Conservation (phyloP, 35 echinoderm and acorn worm genomes). For the Anneissia japonica region DNA sequence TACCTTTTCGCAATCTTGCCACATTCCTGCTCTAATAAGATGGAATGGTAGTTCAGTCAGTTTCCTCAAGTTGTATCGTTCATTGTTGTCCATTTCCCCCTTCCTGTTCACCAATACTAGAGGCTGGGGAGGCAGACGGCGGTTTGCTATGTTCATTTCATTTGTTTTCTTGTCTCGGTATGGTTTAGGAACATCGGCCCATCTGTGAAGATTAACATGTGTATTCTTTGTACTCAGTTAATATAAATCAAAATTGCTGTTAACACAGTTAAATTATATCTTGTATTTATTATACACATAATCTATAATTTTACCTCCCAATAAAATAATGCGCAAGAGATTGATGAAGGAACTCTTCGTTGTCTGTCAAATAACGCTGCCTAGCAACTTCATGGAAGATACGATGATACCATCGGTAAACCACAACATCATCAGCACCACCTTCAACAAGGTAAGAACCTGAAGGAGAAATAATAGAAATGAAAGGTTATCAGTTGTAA, state of each 20-base stretch:
- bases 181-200: conserved; percentile 81
- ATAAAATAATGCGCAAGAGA: conserved; percentile 78
- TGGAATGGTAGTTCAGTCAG: conserved; percentile 72
- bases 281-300: too few species aligned
- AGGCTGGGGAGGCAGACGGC: conserved; percentile 71
- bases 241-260: too few species aligned
- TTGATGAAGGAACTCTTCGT: conserved; percentile 49
- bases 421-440: conserved; percentile 64
- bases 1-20: conserved; percentile 59
- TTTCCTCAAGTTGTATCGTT: conserved; percentile 64
- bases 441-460: conserved; percentile 84
- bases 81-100: not conserved
- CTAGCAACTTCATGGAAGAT: conserved; percentile 77
- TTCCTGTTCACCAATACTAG: not conserved
- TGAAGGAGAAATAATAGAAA: conserved; percentile 23
- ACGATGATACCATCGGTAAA: conserved; percentile 90
- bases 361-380: conserved; percentile 46
- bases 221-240: too few species aligned
- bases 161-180: conserved; percentile 68
- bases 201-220: conserved; percentile 29
- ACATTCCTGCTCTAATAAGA: conserved; percentile 63
- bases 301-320: conserved; percentile 52
- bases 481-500: too few species aligned
- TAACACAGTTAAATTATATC: too few species aligned
- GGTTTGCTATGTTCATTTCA: conserved; percentile 43